phyloP scores from a whole-genome alignment of 2,888 invertebrate species.

The Rhagonycha lutea region DNA sequence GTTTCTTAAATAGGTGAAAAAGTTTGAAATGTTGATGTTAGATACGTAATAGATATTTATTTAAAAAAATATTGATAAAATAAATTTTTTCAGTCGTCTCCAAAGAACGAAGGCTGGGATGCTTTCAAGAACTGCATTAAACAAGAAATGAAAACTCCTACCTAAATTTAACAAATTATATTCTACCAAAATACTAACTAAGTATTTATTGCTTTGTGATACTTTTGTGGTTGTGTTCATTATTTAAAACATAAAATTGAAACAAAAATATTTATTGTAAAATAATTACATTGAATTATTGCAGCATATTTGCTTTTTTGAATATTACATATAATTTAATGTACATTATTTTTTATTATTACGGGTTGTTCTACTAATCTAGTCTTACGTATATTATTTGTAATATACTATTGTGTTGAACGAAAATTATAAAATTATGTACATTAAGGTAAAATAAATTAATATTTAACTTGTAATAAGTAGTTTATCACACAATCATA shows the following conservation, averaged over 20 bases:
- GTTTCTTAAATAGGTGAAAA: no score
- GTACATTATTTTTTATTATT: background rate
- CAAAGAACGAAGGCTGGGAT: constrained; percentile 90
- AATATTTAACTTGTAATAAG: background rate
- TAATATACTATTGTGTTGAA: background rate
- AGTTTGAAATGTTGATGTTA: no score
- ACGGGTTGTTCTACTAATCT: constrained; percentile 20
- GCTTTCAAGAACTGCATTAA: constrained; percentile 89
- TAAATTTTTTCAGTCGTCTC: constrained; percentile 72
- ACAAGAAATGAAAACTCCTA: constrained; percentile 83
- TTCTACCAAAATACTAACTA: background rate
- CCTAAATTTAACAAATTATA: constrained; percentile 47
- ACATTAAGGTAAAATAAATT: background rate
- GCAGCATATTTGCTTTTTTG: background rate
- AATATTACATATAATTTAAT: background rate
- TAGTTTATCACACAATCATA: background rate
- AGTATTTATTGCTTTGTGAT: constrained; percentile 15
- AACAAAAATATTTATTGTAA: background rate
- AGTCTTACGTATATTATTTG: constrained; percentile 10
- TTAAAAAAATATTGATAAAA: no score
- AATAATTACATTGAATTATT: background rate
- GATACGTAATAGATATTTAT: no score
- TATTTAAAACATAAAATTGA: background rate
- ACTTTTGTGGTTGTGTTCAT: constrained; percentile 2
- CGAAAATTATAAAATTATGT: background rate